Base-by-base conservation (phyloP, 2,888 invertebrate genomes). In the Cheilosia vulpina region DNA sequence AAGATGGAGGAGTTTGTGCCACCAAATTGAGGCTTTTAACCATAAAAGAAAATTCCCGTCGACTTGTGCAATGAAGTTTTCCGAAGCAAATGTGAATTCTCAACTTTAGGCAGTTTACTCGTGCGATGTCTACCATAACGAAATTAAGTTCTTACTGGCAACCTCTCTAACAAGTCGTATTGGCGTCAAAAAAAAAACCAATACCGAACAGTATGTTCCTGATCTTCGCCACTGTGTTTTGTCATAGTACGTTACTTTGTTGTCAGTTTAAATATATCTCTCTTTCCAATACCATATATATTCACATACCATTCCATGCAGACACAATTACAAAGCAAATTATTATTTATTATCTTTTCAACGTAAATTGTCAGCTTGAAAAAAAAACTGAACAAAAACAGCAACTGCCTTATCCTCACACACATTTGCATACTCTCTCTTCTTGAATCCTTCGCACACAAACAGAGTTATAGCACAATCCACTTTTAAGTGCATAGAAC, bases 281-380 rank as follows among this genome's bases (percentile, higher is more conserved):
- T 19, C 34, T 24, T n/a, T 9, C 27, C 9, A 53, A 17, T 52
- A 11, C n/a, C 31, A 19, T 15, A 41, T 9, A 3, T 38, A 13
- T 38, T 24, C 19, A 17, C 27, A 52, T 9, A 15, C 13, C 47
- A 43, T 41, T 31, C 17, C 62, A 53, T 55, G 11, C 53, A 43
- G 55, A 55, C 63, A 63, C 63, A 63, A 63, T 73, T 73, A 63
- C 53, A 63, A 63, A 73, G 62, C 45, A 73, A 73, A 63, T 73
- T 73, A 53, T 73, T 63, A 73, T 73, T 73, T 73, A 73, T 73
- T 73, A 73, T 45, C 31, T 63, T 63, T 53, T 38, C 73, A 73
- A 41, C 72, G 43, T 31, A 62, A 72, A 47, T 31, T 31, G 62
- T 62, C 50, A 19, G 27, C 62, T 15, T 38, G 1, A 43, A 68